Base-by-base conservation (phyloP, 2,797 vertebrate genomes). In the Lagorchestes hirsutus region DNA sequence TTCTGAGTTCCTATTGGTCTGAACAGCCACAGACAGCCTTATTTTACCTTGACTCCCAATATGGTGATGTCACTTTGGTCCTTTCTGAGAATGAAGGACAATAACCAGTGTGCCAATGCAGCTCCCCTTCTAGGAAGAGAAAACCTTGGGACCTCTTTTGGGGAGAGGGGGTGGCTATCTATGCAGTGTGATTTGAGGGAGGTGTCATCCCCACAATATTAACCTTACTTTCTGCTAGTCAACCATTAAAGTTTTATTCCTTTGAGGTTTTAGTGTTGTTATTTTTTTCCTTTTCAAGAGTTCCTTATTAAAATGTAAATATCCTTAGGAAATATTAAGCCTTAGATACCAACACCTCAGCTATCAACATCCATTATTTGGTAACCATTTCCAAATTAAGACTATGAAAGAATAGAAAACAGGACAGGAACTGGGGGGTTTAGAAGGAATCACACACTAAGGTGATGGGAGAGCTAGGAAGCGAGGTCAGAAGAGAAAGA, bases 401-500 rank as follows among this genome's bases (percentile, higher is more conserved):
- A 59, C 40, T 29, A 13, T 54, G 93, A 90, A 95, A 92, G 93
- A 95, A 91, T 8, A 46, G 87, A 91, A 92, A 1, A 0, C 18
- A 59, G 82, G 93, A 58, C 59, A 24, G 46, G 90, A 57, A 94
- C 92, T 22, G 93, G 55, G 92, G 55, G 40, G 22, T 50, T 5
- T 52, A 54, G 90, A 93, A 67, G 96, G 90, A 92, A 54, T 90
- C 40, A 91, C 28, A 58, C 62, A 62, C 1, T 56, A 95, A 96
- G 87, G 95, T 31, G 74, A 96, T 95, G 59, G 59, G 55, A 92
- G 34, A 31, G 40, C 92, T 94, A 93, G 91, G 14, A 62, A 87
- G 67, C 0, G 11, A 95, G 92, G 46, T 1, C 92, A 91, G 93
- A 97, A 96, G 96, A 96, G 96, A 96, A 96, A 95, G 95, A 96